Evolutionary conservation across 2,888 invertebrate genomes (phyloP).

Genomic region (Ypsolopha sequella): DNA sequence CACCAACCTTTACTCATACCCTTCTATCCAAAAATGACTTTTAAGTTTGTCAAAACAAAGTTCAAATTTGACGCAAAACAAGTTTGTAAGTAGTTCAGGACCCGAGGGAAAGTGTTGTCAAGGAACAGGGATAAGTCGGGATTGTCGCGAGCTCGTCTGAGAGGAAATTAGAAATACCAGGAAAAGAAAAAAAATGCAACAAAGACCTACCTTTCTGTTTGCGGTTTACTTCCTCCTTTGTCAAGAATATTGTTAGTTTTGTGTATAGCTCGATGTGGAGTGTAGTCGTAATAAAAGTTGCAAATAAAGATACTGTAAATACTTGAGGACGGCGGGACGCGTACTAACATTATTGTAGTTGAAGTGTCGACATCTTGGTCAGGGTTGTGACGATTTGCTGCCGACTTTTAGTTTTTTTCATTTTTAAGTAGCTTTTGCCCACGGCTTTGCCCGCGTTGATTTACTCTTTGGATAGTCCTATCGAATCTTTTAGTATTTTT

Average conservation of each 20-base stretch:
- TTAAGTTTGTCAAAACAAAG: conserved; percentile 15
- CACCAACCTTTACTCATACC: conserved; percentile 10
- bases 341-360: not conserved
- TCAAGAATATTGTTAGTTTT: no score
- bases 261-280: not conserved
- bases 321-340: not conserved
- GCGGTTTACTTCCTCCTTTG: no score
- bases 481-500: no score
- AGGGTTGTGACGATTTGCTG: not conserved
- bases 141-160: conserved; percentile 53
- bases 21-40: conserved; percentile 13
- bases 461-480: no score
- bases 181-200: conserved; percentile 37
- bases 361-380: not conserved
- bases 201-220: conserved; percentile 21
- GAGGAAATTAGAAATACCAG: conserved; percentile 55
- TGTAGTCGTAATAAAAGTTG: not conserved
- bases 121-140: conserved; percentile 62
- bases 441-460: no score
- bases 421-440: no score
- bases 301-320: not conserved
- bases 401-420: no score
- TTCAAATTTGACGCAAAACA: conserved; percentile 5
- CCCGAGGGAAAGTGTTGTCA: conserved; percentile 64
- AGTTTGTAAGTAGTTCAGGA: conserved; percentile 22